Conservation (phyloP, 35 echinoderm and acorn worm species). For the Nesometra sesokonis region DNA sequence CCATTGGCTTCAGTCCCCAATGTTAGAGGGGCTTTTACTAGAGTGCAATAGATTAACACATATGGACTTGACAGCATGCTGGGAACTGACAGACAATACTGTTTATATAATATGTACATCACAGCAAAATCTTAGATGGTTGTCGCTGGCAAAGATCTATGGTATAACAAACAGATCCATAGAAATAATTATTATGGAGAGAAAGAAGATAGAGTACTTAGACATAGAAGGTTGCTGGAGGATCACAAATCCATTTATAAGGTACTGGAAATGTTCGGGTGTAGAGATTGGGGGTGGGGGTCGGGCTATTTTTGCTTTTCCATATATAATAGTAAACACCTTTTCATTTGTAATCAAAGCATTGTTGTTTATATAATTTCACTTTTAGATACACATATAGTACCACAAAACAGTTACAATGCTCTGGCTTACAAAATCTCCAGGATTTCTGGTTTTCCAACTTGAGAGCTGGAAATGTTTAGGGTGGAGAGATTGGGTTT, state of each 20-base stretch:
- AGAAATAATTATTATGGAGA: background rate
- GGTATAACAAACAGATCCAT: background rate
- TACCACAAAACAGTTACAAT: no score
- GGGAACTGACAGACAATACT: constrained; percentile 6
- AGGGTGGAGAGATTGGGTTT: no score
- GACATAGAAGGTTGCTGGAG: constrained; percentile 5
- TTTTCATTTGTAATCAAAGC: no score
- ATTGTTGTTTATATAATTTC: no score
- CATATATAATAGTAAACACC: no score
- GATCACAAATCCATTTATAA: constrained; percentile 4
- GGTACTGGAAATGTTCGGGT: no score
- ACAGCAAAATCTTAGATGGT: background rate
- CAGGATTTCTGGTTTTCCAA: no score
- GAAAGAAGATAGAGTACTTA: background rate
- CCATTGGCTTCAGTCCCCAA: constrained; percentile 1
- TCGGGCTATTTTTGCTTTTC: no score
- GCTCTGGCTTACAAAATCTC: no score
- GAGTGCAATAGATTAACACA: background rate
- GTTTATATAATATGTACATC: background rate
- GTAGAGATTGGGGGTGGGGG: no score
- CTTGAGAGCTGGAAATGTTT: no score
- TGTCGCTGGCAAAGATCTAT: constrained; percentile 10
- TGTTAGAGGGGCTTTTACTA: background rate
- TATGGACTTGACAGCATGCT: background rate
- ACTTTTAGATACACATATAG: no score